Evolutionary conservation across 2,888 invertebrate genomes (phyloP).

Genomic region (Flexamia atlantica): DNA sequence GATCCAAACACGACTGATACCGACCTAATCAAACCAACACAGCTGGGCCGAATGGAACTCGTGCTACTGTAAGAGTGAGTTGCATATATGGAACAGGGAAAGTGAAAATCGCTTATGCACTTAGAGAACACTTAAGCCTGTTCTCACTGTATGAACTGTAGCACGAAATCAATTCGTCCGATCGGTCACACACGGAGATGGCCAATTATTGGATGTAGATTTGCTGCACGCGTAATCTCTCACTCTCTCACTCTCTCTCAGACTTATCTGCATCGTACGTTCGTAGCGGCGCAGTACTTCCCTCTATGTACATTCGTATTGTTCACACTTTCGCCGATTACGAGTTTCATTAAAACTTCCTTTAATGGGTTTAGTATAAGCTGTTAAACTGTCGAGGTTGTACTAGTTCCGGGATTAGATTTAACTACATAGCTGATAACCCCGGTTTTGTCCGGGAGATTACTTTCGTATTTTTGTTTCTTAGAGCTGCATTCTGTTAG

Average conservation of each 20-base stretch:
- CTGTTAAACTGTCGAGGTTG: neutral
- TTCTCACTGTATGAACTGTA: constrained; percentile 32
- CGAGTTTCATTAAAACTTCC: constrained; percentile 19
- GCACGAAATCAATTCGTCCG: constrained; percentile 56
- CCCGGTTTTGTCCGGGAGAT: too few relatives aligned
- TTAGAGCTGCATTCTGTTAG: too few relatives aligned
- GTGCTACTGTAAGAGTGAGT: neutral
- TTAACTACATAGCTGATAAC: too few relatives aligned
- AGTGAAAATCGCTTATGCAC: constrained; percentile 28
- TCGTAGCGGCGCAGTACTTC: neutral
- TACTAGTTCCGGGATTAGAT: neutral
- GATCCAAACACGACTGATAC: too few relatives aligned
- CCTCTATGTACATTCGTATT: constrained; percentile 12
- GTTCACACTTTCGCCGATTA: constrained; percentile 52
- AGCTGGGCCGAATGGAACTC: neutral
- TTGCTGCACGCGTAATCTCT: constrained; percentile 11
- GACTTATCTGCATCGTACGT: neutral
- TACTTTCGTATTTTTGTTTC: too few relatives aligned
- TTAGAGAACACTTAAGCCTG: constrained; percentile 43
- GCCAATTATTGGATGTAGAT: constrained; percentile 54
- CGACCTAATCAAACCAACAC: neutral
- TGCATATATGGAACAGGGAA: constrained; percentile 41
- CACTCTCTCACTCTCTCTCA: constrained; percentile 36
- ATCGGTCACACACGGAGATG: constrained; percentile 30
- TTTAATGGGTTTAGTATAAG: neutral